Percentiles rank a stretch among this genome's conserved stretches.
These are phyloP conservation scores for Stenopsyche tienmushanensis DNA, from an alignment of 1,140 invertebrate genomes.

Conservation along the genomic window DNA sequence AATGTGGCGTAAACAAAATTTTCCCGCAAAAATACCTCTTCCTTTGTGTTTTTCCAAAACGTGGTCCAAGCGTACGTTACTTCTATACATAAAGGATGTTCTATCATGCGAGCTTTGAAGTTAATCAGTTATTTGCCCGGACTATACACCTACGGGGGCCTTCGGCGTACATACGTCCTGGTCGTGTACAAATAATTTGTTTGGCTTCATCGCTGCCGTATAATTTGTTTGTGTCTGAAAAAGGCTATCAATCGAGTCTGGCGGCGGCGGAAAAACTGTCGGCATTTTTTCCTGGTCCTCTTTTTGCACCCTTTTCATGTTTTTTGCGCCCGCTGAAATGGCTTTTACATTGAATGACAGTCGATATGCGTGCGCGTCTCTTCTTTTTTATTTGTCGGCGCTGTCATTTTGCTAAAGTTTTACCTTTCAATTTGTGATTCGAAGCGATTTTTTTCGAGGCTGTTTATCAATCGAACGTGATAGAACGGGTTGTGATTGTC, in stretches of 20 bases:
- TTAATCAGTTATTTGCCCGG: constrained; percentile 2
- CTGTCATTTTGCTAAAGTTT: not conserved
- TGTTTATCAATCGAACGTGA: no score
- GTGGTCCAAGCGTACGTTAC: no score
- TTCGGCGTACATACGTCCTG: not conserved
- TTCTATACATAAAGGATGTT: no score
- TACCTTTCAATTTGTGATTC: no score
- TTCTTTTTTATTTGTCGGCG: not conserved
- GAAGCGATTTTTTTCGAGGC: no score
- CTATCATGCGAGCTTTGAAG: not conserved
- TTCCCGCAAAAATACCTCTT: no score
- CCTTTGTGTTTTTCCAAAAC: no score
- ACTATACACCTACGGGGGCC: not conserved
- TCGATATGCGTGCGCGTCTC: no score
- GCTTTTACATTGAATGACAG: constrained; percentile 12
- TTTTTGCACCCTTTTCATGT: not conserved
- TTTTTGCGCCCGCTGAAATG: constrained; percentile 4
- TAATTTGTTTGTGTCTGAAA: constrained; percentile 24
- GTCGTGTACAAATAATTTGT: constrained; percentile 12
- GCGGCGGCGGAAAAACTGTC: not conserved
- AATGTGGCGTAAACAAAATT: no score
- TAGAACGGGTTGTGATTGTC: no score
- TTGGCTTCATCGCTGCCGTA: constrained; percentile 23
- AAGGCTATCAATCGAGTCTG: constrained; percentile 22
- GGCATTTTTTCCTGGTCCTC: not conserved